Conservation (phyloP, 2,888 invertebrate species). For the Leptinotarsa peninsularis region DNA sequence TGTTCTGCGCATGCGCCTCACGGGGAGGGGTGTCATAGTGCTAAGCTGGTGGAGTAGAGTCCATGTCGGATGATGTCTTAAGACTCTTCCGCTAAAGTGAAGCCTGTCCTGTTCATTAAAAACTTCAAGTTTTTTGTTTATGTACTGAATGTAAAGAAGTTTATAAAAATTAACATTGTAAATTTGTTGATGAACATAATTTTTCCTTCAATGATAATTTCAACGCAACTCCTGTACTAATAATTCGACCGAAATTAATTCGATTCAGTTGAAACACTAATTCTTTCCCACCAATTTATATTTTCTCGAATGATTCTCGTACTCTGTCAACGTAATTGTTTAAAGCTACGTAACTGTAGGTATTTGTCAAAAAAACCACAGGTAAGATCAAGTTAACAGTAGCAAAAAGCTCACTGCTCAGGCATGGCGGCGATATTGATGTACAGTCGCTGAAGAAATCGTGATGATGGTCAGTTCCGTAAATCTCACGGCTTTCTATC, state of each 20-base stretch:
- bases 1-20: too few relatives aligned
- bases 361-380: slow-evolving; percentile 56
- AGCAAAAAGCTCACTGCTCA: slow-evolving; percentile 55
- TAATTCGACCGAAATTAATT: neutral
- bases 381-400: slow-evolving; percentile 57
- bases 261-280: slow-evolving; percentile 1
- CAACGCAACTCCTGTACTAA: neutral
- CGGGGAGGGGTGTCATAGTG: too few relatives aligned
- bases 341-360: slow-evolving; percentile 55
- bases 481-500: slow-evolving; percentile 19
- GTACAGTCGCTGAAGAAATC: slow-evolving; percentile 49
- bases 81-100: too few relatives aligned
- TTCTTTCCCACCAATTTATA: slow-evolving; percentile 15
- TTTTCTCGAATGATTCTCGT: slow-evolving; percentile 8
- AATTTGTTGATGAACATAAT: too few relatives aligned
- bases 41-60: too few relatives aligned
- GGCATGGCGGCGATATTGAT: slow-evolving; percentile 46
- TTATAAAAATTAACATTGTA: too few relatives aligned
- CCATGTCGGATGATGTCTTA: too few relatives aligned
- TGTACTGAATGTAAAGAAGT: too few relatives aligned
- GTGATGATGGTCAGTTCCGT: slow-evolving; percentile 28
- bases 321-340: slow-evolving; percentile 54
- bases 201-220: too few relatives aligned
- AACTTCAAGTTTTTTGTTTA: too few relatives aligned
- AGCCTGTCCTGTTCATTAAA: too few relatives aligned